Evolutionary conservation across 2,113 vertebrate species (phyloP), one percentile per base, ranked within the genome.

Genomic region (Marcusenius ussheri): DNA sequence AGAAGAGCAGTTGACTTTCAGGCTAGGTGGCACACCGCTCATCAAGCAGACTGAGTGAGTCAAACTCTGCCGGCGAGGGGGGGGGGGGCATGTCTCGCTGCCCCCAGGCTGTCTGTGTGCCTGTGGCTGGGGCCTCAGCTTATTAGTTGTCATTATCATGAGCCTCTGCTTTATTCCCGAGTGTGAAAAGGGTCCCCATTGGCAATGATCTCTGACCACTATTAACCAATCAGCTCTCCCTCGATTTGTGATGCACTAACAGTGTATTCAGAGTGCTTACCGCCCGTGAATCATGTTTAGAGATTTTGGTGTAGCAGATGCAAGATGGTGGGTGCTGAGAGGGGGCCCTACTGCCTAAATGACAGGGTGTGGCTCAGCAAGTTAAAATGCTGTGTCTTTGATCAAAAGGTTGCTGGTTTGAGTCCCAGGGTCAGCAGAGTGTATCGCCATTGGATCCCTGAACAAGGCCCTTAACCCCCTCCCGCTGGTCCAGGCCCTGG

Each of bases 11-110:
- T 91, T 93, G 8, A 97, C 97, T 46, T 98, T 97, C 95, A 97
- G 96, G 90, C 94, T 99, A 91, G 98, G 98, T 92, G 97, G 94
- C 6, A 94, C 95, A 39, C 97, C 97, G 87, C 97, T 99, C 66
- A 93, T 98, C 92, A 97, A 98, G 95, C 95, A 96, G 92, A 97
- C 97, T 92, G 93, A 95, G 97, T 95, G 93, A 97, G 97, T 97
- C 93, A 39, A 47, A 21, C 56, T 7, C n/a, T 17, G 15, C 31
- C 74, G 17, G 31, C 1, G 11, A 0, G 66, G 4, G 31, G 35
- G 70, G 27, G 66, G 31, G 27, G 35, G 74, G 15, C 70, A 17
- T 39, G 11, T 35, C 27, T 15, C 11, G 10, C 27, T 70, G 56
- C 56, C 21, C 56, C 9, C 56, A 24, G 27, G 11, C 31, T 77